Evolutionary conservation across 2,797 vertebrate species (phyloP), one percentile per base, ranked within the genome.

Genomic region (Premnoplex brunnescens): DNA sequence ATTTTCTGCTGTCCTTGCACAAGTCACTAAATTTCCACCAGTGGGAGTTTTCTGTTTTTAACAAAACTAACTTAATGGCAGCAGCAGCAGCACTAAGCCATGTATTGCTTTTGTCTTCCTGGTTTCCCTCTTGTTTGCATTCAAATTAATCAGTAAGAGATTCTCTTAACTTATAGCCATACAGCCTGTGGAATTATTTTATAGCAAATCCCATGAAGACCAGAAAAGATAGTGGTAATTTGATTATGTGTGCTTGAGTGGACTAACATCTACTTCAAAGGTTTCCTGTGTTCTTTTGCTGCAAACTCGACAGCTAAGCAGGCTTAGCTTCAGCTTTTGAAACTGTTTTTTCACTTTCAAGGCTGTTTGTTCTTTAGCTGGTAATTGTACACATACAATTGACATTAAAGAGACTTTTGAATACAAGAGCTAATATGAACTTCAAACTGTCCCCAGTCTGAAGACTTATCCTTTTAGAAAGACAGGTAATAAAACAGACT

Each of bases 401-500:
- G 81, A 55, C 48, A 36, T 60, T 51, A 89, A 82, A 74, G 26
- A 84, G 79, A 24, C 9, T 79, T 48, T 4, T 73, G 48, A 91
- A 63, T 48, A 76, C 30, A 80, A 64, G 52, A 87, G n/a, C 17
- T 55, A 87, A 75, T 43, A 77, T 1, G 19, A 92, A 76, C 75
- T 75, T 91, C 63, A 85, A 52, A 37, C 54, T 81, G 63, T 77
- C 44, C 43, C 58, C 72, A 39, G 21, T 24, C 32, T 44, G 15
- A 64, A 64, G 41, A 64, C 30, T n/a, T 23, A 44, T 41, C 15
- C 62, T 93, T 89, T 94, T 62, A 84, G 66, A 85, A 90, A 85
- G 88, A 79, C 28, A 83, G 46, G 32, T 56, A 93, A 85, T 96
- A 91, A 95, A 95, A 6, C 27, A 91, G 88, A 73, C 63, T 58